These are phyloP conservation scores for Muntiacus reevesi DNA, from an alignment of 2,113 vertebrate species.

Conservation along the genomic window DNA sequence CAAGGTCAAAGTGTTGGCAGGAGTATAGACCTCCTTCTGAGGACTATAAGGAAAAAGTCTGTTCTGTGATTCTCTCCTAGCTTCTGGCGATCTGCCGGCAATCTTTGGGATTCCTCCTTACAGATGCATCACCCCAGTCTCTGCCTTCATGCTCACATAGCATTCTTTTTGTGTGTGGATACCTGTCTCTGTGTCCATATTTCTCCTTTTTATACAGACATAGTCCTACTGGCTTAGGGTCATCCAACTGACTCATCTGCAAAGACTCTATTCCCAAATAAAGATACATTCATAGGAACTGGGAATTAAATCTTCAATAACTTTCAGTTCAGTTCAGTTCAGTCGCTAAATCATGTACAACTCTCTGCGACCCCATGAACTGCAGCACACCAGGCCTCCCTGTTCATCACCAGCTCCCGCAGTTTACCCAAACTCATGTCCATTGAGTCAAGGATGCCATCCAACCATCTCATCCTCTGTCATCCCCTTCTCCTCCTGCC, in stretches of 20 bases:
- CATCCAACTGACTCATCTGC: background rate
- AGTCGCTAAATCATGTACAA: fast-evolving
- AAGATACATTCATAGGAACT: background rate
- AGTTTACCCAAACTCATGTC: background rate
- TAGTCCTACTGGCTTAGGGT: background rate
- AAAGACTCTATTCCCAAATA: background rate
- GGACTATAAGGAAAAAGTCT: background rate
- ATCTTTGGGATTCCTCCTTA: background rate
- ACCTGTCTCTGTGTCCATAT: background rate
- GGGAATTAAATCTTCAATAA: background rate
- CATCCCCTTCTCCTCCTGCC: background rate
- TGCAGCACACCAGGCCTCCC: fast-evolving
- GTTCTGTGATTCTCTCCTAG: background rate
- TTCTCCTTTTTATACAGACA: background rate
- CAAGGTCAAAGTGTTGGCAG: background rate
- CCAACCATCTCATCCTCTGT: background rate
- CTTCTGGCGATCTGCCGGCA: background rate
- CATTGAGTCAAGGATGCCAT: background rate
- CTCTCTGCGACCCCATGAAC: background rate
- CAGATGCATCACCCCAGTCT: too few relatives aligned
- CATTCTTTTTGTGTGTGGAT: background rate
- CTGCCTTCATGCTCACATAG: background rate
- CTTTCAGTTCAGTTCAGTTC: background rate
- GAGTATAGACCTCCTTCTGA: background rate
- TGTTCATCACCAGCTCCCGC: background rate